These are phyloP conservation scores for Laticauda colubrina DNA, from an alignment of 2,113 vertebrate species.

Conservation along the genomic window DNA sequence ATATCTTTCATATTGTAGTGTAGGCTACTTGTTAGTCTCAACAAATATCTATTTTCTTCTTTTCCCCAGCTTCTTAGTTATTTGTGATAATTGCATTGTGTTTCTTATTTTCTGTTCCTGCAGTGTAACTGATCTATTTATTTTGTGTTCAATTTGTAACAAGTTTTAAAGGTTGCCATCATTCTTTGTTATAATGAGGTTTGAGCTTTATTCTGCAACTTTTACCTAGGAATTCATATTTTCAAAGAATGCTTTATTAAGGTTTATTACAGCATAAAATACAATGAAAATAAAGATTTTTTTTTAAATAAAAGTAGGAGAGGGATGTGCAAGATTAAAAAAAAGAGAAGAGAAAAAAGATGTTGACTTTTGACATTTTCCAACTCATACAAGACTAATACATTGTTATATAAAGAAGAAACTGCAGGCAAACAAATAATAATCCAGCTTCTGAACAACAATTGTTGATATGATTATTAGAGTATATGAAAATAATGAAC, in stretches of 20 bases:
- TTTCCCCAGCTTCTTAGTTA: not conserved
- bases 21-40: conserved; percentile 1
- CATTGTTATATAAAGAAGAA: not conserved
- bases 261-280: not conserved
- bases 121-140: conserved; percentile 9
- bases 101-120: not conserved
- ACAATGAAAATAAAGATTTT: not conserved
- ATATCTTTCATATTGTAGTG: not conserved
- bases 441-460: not conserved
- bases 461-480: conserved; percentile 1
- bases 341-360: not conserved
- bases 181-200: not conserved
- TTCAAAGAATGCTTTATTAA: not conserved
- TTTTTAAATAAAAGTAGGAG: not conserved
- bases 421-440: not conserved
- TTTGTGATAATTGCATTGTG: conserved; percentile 11
- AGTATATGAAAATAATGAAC: not conserved
- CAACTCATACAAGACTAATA: not conserved
- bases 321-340: not conserved
- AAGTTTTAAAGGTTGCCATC: conserved; percentile 4
- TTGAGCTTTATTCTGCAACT: not conserved
- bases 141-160: conserved; percentile 17
- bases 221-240: not conserved
- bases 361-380: not conserved
- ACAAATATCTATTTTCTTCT: not conserved